phyloP scores from a whole-genome alignment of 2,888 invertebrate species.

The Laspeyria flexula region DNA sequence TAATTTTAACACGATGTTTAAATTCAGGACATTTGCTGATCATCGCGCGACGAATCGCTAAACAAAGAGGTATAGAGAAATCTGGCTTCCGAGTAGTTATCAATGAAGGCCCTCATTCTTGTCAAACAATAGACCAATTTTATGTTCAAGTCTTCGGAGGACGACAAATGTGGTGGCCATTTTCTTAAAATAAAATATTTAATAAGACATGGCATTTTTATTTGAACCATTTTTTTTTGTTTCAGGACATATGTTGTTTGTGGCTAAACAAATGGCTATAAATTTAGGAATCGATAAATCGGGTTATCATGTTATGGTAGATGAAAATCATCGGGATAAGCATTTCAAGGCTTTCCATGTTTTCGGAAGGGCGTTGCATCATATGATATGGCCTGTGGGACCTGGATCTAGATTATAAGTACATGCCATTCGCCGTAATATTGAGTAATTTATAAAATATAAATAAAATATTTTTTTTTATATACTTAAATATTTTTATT shows the following conservation, averaged over 20 bases:
- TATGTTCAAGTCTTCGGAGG: slow-evolving; percentile 96
- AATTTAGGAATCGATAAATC: slow-evolving; percentile 85
- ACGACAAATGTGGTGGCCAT: slow-evolving; percentile 95
- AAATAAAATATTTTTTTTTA: not conserved
- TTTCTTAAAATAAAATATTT: slow-evolving; percentile 38
- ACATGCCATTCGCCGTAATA: not conserved
- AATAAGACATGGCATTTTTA: not conserved
- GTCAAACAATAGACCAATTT: slow-evolving; percentile 94
- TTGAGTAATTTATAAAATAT: not conserved
- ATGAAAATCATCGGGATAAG: slow-evolving; percentile 56
- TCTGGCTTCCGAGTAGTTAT: slow-evolving; percentile 93
- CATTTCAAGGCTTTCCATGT: slow-evolving; percentile 63
- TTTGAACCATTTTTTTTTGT: slow-evolving; percentile 20
- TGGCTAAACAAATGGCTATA: slow-evolving; percentile 92
- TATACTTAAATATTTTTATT: no score
- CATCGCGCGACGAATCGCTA: slow-evolving; percentile 91
- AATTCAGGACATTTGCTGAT: slow-evolving; percentile 89
- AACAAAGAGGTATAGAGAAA: slow-evolving; percentile 87
- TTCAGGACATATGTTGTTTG: slow-evolving; percentile 91
- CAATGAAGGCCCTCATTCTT: slow-evolving; percentile 93
- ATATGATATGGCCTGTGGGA: slow-evolving; percentile 68
- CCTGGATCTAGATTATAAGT: slow-evolving; percentile 57
- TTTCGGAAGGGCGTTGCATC: slow-evolving; percentile 66
- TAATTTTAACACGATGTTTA: no score
- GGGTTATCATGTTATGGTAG: slow-evolving; percentile 68